Evolutionary conservation across 2,113 vertebrate species (phyloP), one percentile per base, ranked within the genome.

Genomic region (cattle (Bos taurus)): DNA sequence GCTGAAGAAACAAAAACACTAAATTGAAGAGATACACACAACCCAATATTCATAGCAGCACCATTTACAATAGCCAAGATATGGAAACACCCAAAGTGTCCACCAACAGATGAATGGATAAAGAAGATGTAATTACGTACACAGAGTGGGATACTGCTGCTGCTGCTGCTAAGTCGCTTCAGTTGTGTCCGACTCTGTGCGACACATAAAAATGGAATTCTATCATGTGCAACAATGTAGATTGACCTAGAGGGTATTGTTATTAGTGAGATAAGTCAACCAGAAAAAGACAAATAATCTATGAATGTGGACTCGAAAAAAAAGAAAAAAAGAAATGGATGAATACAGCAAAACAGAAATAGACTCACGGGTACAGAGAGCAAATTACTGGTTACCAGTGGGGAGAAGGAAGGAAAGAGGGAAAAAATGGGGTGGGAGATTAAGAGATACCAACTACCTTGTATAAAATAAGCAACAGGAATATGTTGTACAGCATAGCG

Each of bases 101-200:
- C 33, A 36, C 23, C 64, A 36, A 67, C 16, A 21, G 64, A 10
- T 36, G 33, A 67, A 67, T 36, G 33, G 33, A 67, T 36, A 21
- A 67, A 67, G 62, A 67, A 67, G 33, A 67, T 10, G 33, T 36
- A 67, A 21, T 21, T 74, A 23, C 40, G 12, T 25, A 3, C 5
- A 3, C 3, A 11, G 6, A 77, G 71, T 77, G 36, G 36, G 14
- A 77, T 14, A 7, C 71, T 12, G 19, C 67, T 26, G 28, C 28
- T 60, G 57, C 59, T 62, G 59, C 60, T 62, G 59, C 59, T 60
- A 30, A 30, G 28, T 62, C 0, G 13, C 60, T 30, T 30, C 59
- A 60, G 59, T 30, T 0, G 0, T 30, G 28, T 60, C 59, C 2
- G 5, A 60, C 13, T 60, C 26, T 15, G 59, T 30, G 59, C 0